phyloP scores from a whole-genome alignment of 2,888 invertebrate genomes.

The Mythimna albipuncta region DNA sequence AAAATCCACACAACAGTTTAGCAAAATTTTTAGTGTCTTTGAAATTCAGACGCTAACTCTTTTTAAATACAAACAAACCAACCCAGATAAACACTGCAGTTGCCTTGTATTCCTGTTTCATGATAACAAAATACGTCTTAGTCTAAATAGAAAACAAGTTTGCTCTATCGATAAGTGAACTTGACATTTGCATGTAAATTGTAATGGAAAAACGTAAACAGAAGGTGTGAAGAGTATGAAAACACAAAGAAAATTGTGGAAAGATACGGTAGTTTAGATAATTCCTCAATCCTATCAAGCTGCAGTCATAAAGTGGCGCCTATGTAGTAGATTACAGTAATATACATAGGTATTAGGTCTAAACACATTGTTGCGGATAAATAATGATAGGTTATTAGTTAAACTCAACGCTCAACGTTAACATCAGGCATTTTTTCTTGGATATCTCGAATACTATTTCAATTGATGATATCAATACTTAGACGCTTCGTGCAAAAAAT shows the following conservation, averaged over 20 bases:
- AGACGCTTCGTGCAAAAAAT: slow-evolving; percentile 29
- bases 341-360: slow-evolving; percentile 11
- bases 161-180: slow-evolving; percentile 55
- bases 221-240: slow-evolving; percentile 31
- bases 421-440: slow-evolving; percentile 32
- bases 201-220: slow-evolving; percentile 61
- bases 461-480: slow-evolving; percentile 39
- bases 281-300: slow-evolving; percentile 7
- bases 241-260: slow-evolving; percentile 45
- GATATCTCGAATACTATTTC: slow-evolving; percentile 22
- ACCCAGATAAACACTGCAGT: slow-evolving; percentile 18
- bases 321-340: slow-evolving; percentile 16
- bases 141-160: slow-evolving; percentile 54
- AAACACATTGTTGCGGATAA: slow-evolving; percentile 24
- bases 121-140: slow-evolving; percentile 43
- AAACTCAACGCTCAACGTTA: slow-evolving; percentile 17
- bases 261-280: slow-evolving; percentile 31
- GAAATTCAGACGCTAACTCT: slow-evolving; percentile 25
- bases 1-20: slow-evolving; percentile 14
- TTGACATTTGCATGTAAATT: slow-evolving; percentile 66
- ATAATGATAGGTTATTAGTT: slow-evolving; percentile 40
- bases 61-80: slow-evolving; percentile 25
- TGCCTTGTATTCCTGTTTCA: slow-evolving; percentile 37
- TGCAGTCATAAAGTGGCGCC: slow-evolving; percentile 10
- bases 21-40: slow-evolving; percentile 18